These are phyloP conservation scores for Acrobasis repandana DNA, from an alignment of 2,888 invertebrate genomes.

Conservation along the genomic window DNA sequence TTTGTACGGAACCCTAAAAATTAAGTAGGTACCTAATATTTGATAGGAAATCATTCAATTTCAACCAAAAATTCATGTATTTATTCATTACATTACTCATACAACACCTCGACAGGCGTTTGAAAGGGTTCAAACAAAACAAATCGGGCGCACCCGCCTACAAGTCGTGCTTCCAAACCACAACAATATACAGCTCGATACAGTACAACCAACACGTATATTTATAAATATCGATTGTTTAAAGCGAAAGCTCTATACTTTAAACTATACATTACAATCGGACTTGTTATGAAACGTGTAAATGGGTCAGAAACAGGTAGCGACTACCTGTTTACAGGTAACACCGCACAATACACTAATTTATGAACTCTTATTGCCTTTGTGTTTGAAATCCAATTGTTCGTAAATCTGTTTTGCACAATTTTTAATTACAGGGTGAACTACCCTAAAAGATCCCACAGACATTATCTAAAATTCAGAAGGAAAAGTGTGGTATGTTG, in stretches of 20 bases:
- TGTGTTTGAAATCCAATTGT: slow-evolving; percentile 4
- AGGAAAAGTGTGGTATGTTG: too few species aligned
- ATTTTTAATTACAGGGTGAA: not conserved
- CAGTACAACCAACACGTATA: slow-evolving; percentile 27
- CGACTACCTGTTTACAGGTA: slow-evolving; percentile 17
- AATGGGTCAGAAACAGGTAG: slow-evolving; percentile 15
- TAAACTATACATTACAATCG: slow-evolving; percentile 5
- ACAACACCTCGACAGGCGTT: slow-evolving; percentile 40
- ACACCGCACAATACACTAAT: slow-evolving; percentile 5
- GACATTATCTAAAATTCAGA: too few species aligned
- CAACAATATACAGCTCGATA: slow-evolving; percentile 53
- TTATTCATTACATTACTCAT: slow-evolving; percentile 28
- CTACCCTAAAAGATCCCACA: too few species aligned
- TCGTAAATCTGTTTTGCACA: not conserved
- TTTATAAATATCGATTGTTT: slow-evolving; percentile 17
- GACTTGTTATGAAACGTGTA: slow-evolving; percentile 9
- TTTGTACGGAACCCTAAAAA: too few species aligned
- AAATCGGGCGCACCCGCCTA: slow-evolving; percentile 53
- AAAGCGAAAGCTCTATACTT: not conserved
- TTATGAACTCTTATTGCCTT: slow-evolving; percentile 8
- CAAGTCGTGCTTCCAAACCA: slow-evolving; percentile 54
- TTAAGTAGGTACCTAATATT: too few species aligned
- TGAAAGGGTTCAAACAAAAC: slow-evolving; percentile 56
- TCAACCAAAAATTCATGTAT: not conserved
- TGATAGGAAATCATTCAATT: not conserved